Base-by-base conservation (phyloP, 1,140 invertebrate species). In the Scaptomyza pallida region DNA sequence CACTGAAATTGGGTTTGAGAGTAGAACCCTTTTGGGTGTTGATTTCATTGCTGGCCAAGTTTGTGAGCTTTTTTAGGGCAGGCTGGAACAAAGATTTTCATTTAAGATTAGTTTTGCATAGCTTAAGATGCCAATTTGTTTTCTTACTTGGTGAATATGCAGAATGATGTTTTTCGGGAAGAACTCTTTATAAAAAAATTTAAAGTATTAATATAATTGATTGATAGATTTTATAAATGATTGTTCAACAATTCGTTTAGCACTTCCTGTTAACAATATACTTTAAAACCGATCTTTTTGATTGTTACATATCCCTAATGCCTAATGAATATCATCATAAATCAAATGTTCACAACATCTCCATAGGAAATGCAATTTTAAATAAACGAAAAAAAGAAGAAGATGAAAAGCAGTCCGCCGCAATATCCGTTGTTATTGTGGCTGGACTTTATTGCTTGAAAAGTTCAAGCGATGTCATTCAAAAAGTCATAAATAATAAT, bases 401-500 rank as follows among this genome's bases (percentile, higher is more conserved):
- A 43, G 2, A 47, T 6, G 19, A 54, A 37, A 19, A 52, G 37
- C 52, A n/a, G n/a, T 21, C 60, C 43, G 30, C 37, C 43, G 43
- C 51, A 44, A 70, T 72, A 85, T 85, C 56, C 68, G 64, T 21
- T 59, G 44, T 67, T 56, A 75, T 83, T 83, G 79, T 75, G 60
- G 57, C 71, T 68, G 65, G 65, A 88, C 78, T 85, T 88, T 88
- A 88, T 88, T 81, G 82, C 82, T 88, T 77, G 63, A 86, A 86
- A 82, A 80, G 82, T 90, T 89, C 82, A 90, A 83, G 76, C 75
- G 88, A 78, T 83, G 81, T 79, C 82, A 82, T 73, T 82, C 71
- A 89, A 89, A 89, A 90, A 89, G 89, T 89, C 89, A 90, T 90
- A 90, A 90, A 90, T 90, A 89, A 90, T 89, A 90, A 89, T 90